Evolutionary conservation across 2,888 invertebrate genomes (phyloP).

Genomic region (Rhingia campestris): DNA sequence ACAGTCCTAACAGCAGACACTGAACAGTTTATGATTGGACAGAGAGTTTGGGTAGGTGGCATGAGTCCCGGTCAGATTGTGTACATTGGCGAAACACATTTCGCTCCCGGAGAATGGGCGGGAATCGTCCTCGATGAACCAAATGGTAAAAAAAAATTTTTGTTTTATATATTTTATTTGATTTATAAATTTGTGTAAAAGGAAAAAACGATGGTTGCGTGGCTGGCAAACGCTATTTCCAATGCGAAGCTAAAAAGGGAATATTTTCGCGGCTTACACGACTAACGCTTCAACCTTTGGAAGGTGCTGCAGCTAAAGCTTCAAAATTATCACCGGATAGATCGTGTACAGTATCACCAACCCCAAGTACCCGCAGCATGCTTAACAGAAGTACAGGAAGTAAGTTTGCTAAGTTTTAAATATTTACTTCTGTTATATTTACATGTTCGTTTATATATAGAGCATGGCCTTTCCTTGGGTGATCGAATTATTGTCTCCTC

Average conservation of each 20-base stretch:
- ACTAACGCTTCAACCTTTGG: conserved; percentile 89
- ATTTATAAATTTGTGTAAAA: conserved; percentile 77
- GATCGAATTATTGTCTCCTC: conserved; percentile 95
- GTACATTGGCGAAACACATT: conserved; percentile 94
- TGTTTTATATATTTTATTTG: neutral
- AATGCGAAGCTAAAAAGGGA: conserved; percentile 95
- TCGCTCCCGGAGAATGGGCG: conserved; percentile 99
- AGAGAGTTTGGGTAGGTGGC: conserved; percentile 96
- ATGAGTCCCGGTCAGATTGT: conserved; percentile 95
- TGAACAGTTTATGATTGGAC: conserved; percentile 97
- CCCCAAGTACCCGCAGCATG: conserved; percentile 80
- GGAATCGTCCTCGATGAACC: conserved; percentile 98
- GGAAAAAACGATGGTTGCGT: conserved; percentile 99
- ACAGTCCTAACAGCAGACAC: conserved; percentile 94
- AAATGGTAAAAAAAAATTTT: conserved; percentile 86
- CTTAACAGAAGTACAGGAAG: conserved; percentile 80
- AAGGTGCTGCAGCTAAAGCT: conserved; percentile 83
- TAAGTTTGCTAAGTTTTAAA: conserved; percentile 75
- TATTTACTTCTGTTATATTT: neutral
- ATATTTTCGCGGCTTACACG: conserved; percentile 95
- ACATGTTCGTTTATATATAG: conserved; percentile 73
- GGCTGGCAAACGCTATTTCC: conserved; percentile 95
- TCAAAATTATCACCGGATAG: conserved; percentile 80
- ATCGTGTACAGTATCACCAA: conserved; percentile 81
- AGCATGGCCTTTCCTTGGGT: conserved; percentile 89